A percentile compares a stretch with the other conserved stretches of the same genome.
Conservation (phyloP, 2,113 vertebrate species). For the Gasterosteus nipponicus region DNA sequence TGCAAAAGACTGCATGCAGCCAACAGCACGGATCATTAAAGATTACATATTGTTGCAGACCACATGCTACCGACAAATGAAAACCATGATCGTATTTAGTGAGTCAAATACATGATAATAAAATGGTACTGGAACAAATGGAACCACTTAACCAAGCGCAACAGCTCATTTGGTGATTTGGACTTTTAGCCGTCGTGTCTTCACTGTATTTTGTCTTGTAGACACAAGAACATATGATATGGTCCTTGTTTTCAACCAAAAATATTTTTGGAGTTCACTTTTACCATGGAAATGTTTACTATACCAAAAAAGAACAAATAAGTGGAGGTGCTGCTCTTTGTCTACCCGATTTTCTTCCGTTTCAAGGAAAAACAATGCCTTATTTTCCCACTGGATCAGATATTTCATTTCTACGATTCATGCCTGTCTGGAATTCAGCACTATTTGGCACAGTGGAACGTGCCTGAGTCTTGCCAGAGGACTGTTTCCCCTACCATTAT, state of each 20-base stretch:
- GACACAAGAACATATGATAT: neutral
- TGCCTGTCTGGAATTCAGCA: neutral
- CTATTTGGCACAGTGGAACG: no score
- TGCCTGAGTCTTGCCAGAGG: no score
- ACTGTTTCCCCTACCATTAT: no score
- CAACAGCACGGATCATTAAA: neutral
- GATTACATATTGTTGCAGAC: neutral
- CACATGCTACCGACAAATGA: neutral
- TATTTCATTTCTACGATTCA: neutral
- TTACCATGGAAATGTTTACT: neutral
- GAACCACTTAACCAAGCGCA: neutral
- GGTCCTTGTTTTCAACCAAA: neutral
- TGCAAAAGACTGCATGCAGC: conserved; percentile 2
- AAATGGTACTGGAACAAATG: neutral
- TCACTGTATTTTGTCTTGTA: neutral
- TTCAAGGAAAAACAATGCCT: no score
- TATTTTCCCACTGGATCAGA: no score
- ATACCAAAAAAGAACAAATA: neutral
- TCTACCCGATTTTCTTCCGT: neutral
- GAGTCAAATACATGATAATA: neutral
- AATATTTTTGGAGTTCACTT: neutral
- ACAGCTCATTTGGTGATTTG: neutral
- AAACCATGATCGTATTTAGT: neutral
- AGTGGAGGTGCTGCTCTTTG: neutral
- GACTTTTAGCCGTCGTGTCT: neutral